Base-by-base conservation (phyloP, 2,797 vertebrate species). In the Parambassis ranga region DNA sequence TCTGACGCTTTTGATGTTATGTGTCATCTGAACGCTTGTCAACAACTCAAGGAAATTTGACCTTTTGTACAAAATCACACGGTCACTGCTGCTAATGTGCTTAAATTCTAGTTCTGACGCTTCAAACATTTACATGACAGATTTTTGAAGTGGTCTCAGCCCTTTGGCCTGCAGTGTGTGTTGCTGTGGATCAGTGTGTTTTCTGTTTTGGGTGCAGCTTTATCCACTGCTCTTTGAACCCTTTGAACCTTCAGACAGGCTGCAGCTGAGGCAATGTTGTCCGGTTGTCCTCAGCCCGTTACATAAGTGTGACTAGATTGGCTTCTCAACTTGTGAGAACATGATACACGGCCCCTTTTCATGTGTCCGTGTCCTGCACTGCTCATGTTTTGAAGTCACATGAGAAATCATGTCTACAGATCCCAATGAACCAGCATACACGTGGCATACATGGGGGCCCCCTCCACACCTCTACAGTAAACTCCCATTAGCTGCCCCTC, bases 301-400 rank as follows among this genome's bases (percentile, higher is more conserved):
- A 65, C 28, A 35, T 71, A 81, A 87, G 33, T 7, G 39, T 30
- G 27, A 20, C n/a, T n/a, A n/a, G n/a, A n/a, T n/a, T n/a, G n/a
- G n/a, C n/a, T n/a, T n/a, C n/a, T n/a, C n/a, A n/a, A n/a, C n/a
- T n/a, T n/a, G n/a, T n/a, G n/a, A n/a, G n/a, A 69, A 61, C 58
- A 50, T 13, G 56, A 44, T 52, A n/a, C 18, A 0, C 42, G 1
- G 6, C 38, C 7, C 19, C n/a, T n/a, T 49, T 20, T 42, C 35
- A 28, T 16, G 32, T 42, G 62, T 37, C 18, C 39, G 5, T 42
- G 43, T 19, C 19, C 19, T 4, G 7, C 15, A 6, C 11, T n/a
- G 1, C 27, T 16, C 65, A 23, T 51, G 32, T 62, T 74, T 39
- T 26, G 53, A n/a, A 26, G 26, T 22, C 27, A 24, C 52, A 41